These are phyloP conservation scores for Exaiptasia diaphana DNA, from an alignment of 64 coral and sea anemone species.

Conservation along the genomic window DNA sequence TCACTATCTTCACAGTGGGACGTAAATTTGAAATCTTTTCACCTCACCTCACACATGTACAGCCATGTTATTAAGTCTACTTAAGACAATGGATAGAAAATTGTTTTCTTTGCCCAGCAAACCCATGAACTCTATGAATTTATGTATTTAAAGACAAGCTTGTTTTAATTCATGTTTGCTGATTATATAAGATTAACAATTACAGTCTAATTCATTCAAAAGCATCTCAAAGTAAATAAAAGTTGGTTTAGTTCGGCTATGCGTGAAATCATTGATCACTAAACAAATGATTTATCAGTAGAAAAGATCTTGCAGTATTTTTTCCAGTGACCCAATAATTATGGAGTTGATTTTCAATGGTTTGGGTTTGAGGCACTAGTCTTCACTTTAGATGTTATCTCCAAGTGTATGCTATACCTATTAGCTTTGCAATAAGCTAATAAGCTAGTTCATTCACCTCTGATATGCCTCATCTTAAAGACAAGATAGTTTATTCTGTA, in stretches of 20 bases:
- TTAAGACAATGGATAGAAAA: too few relatives aligned
- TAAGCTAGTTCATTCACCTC: too few relatives aligned
- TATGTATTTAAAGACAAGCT: not conserved
- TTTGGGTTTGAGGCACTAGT: not conserved
- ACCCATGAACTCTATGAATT: not conserved
- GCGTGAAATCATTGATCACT: not conserved
- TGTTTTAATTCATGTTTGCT: not conserved
- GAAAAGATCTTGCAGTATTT: not conserved
- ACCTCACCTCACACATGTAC: too few relatives aligned
- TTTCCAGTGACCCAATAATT: not conserved
- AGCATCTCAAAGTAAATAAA: too few relatives aligned
- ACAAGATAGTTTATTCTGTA: too few relatives aligned
- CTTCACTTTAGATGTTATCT: constrained; percentile 3
- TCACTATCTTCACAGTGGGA: too few relatives aligned
- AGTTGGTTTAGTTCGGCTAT: too few relatives aligned
- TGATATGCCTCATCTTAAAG: too few relatives aligned
- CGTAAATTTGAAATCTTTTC: too few relatives aligned
- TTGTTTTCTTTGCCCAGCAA: too few relatives aligned
- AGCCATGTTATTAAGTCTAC: too few relatives aligned
- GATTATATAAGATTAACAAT: constrained; percentile 4
- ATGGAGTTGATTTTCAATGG: constrained; percentile 1
- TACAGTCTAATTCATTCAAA: not conserved
- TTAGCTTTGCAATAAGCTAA: not conserved
- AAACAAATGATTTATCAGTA: constrained; percentile 19
- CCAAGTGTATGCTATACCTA: not conserved